A percentile compares a stretch with the other conserved stretches of the same genome.
Evolutionary conservation across 1,140 invertebrate species (phyloP).

Genomic region (Lepidurus packardi): DNA sequence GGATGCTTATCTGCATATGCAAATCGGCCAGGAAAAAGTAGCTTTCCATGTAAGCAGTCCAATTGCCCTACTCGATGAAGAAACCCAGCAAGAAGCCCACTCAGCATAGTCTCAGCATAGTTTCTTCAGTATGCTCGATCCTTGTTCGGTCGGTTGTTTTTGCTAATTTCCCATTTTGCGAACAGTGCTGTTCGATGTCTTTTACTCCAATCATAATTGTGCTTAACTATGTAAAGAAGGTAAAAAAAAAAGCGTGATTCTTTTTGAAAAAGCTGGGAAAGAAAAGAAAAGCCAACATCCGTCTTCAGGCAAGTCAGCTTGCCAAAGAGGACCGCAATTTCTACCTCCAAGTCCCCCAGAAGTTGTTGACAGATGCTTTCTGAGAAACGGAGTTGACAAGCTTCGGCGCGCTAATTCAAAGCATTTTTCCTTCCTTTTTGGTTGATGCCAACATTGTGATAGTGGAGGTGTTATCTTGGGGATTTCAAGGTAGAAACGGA

Average conservation of each 20-base stretch:
- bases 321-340: background rate
- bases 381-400: background rate
- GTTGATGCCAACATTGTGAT: background rate
- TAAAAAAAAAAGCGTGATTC: too few species aligned
- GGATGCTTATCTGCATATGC: slow-evolving; percentile 21
- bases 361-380: background rate
- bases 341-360: too few species aligned
- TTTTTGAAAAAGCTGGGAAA: too few species aligned
- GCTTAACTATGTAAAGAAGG: background rate
- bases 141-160: too few species aligned
- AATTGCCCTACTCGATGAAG: background rate
- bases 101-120: background rate
- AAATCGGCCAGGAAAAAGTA: slow-evolving; percentile 17
- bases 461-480: background rate
- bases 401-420: background rate
- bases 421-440: background rate
- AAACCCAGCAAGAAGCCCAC: background rate
- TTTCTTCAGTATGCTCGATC: background rate
- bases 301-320: background rate
- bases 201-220: too few species aligned
- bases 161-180: background rate
- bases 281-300: too few species aligned
- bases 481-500: background rate
- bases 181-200: background rate
- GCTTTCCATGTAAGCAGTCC: slow-evolving; percentile 17